phyloP scores from a whole-genome alignment of 2,888 invertebrate species.

The Microdon myrmicae region DNA sequence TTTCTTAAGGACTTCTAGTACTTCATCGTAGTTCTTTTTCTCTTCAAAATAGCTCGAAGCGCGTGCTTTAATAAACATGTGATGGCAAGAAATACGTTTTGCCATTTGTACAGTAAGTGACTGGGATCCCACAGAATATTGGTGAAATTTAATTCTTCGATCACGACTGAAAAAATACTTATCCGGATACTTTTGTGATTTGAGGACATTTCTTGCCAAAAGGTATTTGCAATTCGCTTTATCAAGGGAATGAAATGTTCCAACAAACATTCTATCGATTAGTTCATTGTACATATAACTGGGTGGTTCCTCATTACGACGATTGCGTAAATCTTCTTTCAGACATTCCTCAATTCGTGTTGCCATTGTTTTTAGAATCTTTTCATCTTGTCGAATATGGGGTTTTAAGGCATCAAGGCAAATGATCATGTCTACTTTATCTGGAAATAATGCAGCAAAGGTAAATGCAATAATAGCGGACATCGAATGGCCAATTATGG shows the following conservation, averaged over 20 bases:
- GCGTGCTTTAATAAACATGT: constrained; percentile 70
- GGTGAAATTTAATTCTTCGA: constrained; percentile 69
- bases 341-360: constrained; percentile 67
- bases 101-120: constrained; percentile 70
- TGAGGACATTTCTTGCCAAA: constrained; percentile 70
- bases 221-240: constrained; percentile 70
- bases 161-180: constrained; percentile 76
- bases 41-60: constrained; percentile 67
- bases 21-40: constrained; percentile 68
- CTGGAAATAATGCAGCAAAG: constrained; percentile 73
- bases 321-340: constrained; percentile 63
- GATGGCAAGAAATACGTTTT: constrained; percentile 70
- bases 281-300: constrained; percentile 73
- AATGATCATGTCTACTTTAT: constrained; percentile 66
- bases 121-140: constrained; percentile 21
- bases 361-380: constrained; percentile 60
- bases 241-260: constrained; percentile 71
- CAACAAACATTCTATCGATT: constrained; percentile 70
- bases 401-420: constrained; percentile 63
- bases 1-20: constrained; percentile 68
- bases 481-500: constrained; percentile 77
- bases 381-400: constrained; percentile 53
- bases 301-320: constrained; percentile 69
- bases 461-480: constrained; percentile 73
- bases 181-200: constrained; percentile 70